Conservation (phyloP, 2,888 invertebrate genomes). For the Cheilosia vernalis region DNA sequence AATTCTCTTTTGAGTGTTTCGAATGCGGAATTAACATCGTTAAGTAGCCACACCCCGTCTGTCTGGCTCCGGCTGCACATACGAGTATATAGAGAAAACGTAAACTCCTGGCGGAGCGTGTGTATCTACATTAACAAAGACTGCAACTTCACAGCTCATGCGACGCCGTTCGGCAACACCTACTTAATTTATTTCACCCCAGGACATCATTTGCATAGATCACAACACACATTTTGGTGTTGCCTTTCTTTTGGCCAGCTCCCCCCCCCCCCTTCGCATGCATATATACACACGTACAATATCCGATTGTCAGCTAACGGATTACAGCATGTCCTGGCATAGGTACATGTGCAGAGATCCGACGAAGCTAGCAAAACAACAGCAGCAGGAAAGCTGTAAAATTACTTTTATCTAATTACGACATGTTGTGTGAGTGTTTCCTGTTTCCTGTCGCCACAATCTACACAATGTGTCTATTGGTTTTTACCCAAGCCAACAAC, state of each 20-base stretch:
- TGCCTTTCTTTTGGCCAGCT: conserved; percentile 7
- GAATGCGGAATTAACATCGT: conserved; percentile 72
- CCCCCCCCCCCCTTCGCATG: not conserved
- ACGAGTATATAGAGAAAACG: not conserved
- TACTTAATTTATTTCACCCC: conserved; percentile 74
- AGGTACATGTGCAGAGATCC: conserved; percentile 11
- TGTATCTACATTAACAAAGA: conserved; percentile 56
- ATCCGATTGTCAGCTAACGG: conserved; percentile 64
- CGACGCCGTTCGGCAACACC: conserved; percentile 72
- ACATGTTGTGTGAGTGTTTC: conserved; percentile 60
- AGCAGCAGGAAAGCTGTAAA: conserved; percentile 59
- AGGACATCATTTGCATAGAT: conserved; percentile 75
- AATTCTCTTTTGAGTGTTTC: conserved; percentile 56
- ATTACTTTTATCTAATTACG: conserved; percentile 71
- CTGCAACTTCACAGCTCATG: conserved; percentile 70
- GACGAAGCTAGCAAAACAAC: conserved; percentile 1
- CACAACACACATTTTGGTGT: conserved; percentile 53
- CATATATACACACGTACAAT: conserved; percentile 9
- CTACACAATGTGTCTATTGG: conserved; percentile 41
- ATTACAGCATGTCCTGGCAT: conserved; percentile 63
- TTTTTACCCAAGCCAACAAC: conserved; percentile 9
- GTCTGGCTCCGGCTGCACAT: conserved; percentile 6
- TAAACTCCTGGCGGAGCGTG: conserved; percentile 9
- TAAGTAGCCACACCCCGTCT: conserved; percentile 73
- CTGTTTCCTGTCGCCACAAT: conserved; percentile 42